Conservation (phyloP, 2,113 vertebrate genomes). For the Campylomormyrus tamandua region DNA sequence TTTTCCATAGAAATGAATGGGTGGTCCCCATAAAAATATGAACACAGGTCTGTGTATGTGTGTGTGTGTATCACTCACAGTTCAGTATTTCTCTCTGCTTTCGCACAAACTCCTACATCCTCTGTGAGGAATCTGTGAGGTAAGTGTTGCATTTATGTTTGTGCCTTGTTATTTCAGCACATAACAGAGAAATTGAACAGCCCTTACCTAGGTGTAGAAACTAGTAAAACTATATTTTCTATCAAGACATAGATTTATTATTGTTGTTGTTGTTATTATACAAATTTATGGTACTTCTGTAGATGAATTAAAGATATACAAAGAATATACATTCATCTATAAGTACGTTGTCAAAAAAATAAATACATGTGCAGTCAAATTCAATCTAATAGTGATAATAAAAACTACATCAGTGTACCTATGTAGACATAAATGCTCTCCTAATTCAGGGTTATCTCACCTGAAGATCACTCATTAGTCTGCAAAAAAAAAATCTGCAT, state of each 20-base stretch:
- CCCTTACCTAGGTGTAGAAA: neutral
- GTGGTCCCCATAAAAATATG: neutral
- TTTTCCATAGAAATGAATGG: neutral
- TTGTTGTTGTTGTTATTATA: neutral
- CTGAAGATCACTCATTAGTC: neutral
- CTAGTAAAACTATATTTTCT: neutral
- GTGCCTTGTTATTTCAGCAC: slow-evolving; percentile 40
- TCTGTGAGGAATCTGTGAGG: slow-evolving; percentile 59
- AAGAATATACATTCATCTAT: neutral
- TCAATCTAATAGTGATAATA: neutral
- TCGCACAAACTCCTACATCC: slow-evolving; percentile 40
- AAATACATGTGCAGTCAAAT: neutral
- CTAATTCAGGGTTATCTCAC: neutral
- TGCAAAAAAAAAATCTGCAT: neutral
- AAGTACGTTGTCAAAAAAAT: neutral
- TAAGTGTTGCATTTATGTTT: slow-evolving; percentile 61
- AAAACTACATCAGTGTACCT: neutral
- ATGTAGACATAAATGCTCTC: neutral
- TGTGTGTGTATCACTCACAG: neutral
- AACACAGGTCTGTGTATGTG: neutral
- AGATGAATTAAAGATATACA: neutral
- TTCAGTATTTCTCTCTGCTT: slow-evolving; percentile 15
- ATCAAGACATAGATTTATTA: neutral
- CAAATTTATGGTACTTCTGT: neutral
- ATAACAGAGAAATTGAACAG: slow-evolving; percentile 41